Evolutionary conservation across 2,113 vertebrate species (phyloP), one percentile per base, ranked within the genome.

Genomic region (Pithys albifrons): DNA sequence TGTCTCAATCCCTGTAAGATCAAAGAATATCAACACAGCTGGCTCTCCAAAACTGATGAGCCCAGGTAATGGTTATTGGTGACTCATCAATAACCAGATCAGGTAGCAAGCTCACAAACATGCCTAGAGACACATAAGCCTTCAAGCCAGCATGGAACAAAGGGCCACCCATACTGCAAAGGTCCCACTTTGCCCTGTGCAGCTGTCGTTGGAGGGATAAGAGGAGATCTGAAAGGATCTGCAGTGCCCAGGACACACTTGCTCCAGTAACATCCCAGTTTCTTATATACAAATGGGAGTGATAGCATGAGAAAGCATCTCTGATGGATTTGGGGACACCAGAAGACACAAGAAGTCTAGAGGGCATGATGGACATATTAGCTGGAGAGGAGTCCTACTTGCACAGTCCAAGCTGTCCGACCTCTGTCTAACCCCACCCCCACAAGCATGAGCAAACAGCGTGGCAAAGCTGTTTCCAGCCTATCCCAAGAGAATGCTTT

Each of bases 1-100:
- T 2, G 98, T 98, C 94, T 99, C 99, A 28, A 99, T 98, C 99
- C 99, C 99, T 99, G 97, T 4, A 29, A 76, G 66, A 75, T 70
- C 41, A 71, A 87, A 96, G n/a, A 71, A 83, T 0, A 69, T 55
- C 69, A 86, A 20, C 51, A 51, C 10, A 82, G 88, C 37, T 70
- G 28, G 33, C 51, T 86, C 59, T 45, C 48, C 71, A 52, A 54
- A 83, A n/a, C 77, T 27, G 45, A 80, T 67, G 85, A 77, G 52
- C 59, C 55, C 51, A 19, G 48, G 23, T 3, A 43, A 43, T 62
- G 41, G 25, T 64, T 62, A 48, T 0, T 28, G 33, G 65, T 10
- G 19, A 48, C 19, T 37, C 64, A 22, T 33, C 1, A 13, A 70
- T 25, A 95, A 79, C 17, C 54, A 79, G 52, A 91, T 54, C 35